Percentiles rank a stretch among this genome's conserved stretches.
Conservation (phyloP, 2,797 vertebrate genomes). For the Pachyuromys duprasi region DNA sequence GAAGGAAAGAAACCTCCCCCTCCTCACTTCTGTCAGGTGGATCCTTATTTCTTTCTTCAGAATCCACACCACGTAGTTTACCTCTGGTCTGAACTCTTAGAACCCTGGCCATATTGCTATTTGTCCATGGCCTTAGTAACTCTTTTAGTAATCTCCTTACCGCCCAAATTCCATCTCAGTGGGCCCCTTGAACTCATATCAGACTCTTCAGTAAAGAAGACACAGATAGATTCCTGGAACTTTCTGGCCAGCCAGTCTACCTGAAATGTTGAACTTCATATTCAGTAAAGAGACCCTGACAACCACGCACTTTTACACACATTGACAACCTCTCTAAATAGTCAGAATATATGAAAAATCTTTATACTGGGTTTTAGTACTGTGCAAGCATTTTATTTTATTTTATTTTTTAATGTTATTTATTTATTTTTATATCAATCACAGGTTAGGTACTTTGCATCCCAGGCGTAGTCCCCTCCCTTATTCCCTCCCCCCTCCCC, state of each 20-base stretch:
- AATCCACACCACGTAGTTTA: neutral
- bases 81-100: neutral
- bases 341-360: neutral
- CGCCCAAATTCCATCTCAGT: neutral
- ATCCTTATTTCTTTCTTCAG: neutral
- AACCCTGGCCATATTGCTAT: neutral
- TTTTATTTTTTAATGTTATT: too few relatives aligned
- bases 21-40: neutral
- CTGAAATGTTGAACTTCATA: neutral
- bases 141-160: neutral
- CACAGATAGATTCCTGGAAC: neutral
- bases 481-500: too few relatives aligned
- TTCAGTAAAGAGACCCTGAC: neutral
- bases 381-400: neutral
- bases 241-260: neutral
- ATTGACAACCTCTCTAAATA: neutral
- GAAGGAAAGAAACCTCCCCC: neutral
- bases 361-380: neutral
- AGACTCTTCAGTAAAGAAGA: neutral
- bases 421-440: too few relatives aligned
- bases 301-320: neutral
- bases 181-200: neutral
- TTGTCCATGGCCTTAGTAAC: neutral
- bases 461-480: too few relatives aligned
- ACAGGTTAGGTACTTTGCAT: too few relatives aligned